Conservation (phyloP, 2,888 invertebrate genomes). For the Pristionchus entomophagus region DNA sequence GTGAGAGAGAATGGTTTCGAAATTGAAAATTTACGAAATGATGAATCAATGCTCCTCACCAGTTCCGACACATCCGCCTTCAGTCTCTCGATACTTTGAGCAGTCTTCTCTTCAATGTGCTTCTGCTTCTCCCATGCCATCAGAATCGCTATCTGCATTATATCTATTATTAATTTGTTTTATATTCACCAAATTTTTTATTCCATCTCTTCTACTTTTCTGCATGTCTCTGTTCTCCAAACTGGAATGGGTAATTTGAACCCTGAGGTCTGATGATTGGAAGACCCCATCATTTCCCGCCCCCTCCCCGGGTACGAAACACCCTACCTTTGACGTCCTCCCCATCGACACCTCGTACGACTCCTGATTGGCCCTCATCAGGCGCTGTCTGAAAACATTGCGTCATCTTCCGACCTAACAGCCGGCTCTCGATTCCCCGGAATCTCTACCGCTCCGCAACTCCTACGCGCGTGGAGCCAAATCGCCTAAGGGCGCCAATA, state of each 20-base stretch:
- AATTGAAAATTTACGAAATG: too few relatives aligned
- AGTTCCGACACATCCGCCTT: constrained; percentile 63
- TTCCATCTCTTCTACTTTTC: too few relatives aligned
- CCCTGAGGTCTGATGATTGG: too few relatives aligned
- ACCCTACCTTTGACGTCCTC: constrained; percentile 65
- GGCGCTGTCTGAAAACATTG: constrained; percentile 67
- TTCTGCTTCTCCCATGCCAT: constrained; percentile 72
- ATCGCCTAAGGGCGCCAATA: constrained; percentile 9
- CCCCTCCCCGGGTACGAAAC: too few relatives aligned
- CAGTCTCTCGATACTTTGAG: constrained; percentile 69
- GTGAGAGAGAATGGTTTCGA: too few relatives aligned
- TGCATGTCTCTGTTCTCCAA: too few relatives aligned
- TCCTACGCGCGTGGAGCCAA: constrained; percentile 11
- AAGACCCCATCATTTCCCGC: too few relatives aligned
- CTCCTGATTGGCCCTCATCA: constrained; percentile 88
- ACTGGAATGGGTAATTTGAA: too few relatives aligned
- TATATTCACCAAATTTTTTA: too few relatives aligned
- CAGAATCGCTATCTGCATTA: constrained; percentile 53
- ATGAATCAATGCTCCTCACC: too few relatives aligned
- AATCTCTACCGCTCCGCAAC: not conserved
- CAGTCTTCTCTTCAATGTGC: constrained; percentile 59
- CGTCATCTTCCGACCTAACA: not conserved
- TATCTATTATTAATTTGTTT: not conserved
- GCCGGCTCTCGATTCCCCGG: not conserved
- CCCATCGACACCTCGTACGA: constrained; percentile 72